Base-by-base conservation (phyloP, 2,888 invertebrate species). In the Oligia fasciuncula region DNA sequence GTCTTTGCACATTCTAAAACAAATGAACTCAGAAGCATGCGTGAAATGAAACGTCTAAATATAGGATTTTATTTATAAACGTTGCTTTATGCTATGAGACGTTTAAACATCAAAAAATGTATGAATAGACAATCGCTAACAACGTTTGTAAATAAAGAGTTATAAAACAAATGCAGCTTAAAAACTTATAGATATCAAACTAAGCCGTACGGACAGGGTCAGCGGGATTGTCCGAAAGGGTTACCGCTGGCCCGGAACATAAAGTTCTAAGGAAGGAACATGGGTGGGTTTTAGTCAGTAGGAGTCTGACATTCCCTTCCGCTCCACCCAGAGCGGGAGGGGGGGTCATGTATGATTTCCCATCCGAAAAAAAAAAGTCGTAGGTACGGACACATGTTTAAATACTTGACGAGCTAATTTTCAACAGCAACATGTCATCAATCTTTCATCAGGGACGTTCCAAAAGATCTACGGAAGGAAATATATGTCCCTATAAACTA, bases 401-500 rank as follows among this genome's bases (percentile, higher is more conserved):
- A 63, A 29, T 63, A 66, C 11, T 79, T 82, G 62, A 77, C 40
- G 17, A 74, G 68, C 17, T 43, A 63, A 83, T 75, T 66, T 76
- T 69, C 73, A 70, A 66, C 43, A 49, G 72, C 60, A 80, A 86
- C 74, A 73, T 13, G 71, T 74, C 68, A 80, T 82, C 43, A 79
- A 87, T 87, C 77, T 77, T 67, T 88, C 87, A 79, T 54, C 68
- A 63, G n/a, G 43, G 29, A 81, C 67, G 73, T 74, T 65, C 62
- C 23, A 29, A 70, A 69, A 76, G 62, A 82, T 79, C 43, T 67
- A 68, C 57, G 51, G 40, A 68, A 84, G 77, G 68, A 83, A 77
- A 84, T 87, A 84, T 84, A 78, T 82, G 67, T 76, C 60, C 43
- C 77, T 73, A 81, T 89, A 88, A 89, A 87, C 74, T 70, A 75